Percentiles rank a stretch among this genome's conserved stretches.
Conservation (phyloP, 2,888 invertebrate genomes). For the Drosophila tripunctata region DNA sequence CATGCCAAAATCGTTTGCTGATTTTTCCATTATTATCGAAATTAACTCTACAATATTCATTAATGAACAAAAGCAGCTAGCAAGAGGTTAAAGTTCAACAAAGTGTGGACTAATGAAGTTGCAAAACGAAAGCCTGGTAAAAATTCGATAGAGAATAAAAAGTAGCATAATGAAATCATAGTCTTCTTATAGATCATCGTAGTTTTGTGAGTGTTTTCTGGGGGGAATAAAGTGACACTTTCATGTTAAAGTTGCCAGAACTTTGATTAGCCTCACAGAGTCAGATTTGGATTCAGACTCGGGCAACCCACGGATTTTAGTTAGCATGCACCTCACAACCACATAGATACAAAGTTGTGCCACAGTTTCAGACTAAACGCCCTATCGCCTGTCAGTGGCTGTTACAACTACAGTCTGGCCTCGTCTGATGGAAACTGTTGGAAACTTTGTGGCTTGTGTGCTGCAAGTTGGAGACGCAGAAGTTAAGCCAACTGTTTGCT, state of each 20-base stretch:
- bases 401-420: neutral
- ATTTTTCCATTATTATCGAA: slow-evolving; percentile 23
- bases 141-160: no score
- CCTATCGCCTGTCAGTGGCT: slow-evolving; percentile 42
- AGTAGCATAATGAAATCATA: neutral
- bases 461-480: slow-evolving; percentile 16
- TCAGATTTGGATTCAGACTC: neutral
- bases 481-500: slow-evolving; percentile 75
- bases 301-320: slow-evolving; percentile 25
- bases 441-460: slow-evolving; percentile 15
- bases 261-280: slow-evolving; percentile 38
- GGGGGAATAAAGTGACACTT: neutral
- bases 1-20: slow-evolving; percentile 9
- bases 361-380: slow-evolving; percentile 50
- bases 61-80: slow-evolving; percentile 33
- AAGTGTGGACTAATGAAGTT: neutral
- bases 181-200: neutral
- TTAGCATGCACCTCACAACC: slow-evolving; percentile 10
- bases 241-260: slow-evolving; percentile 26
- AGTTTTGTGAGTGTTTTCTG: no score
- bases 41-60: slow-evolving; percentile 33
- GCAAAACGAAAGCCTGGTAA: neutral
- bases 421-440: slow-evolving; percentile 4
- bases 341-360: slow-evolving; percentile 19
- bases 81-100: neutral